Evolutionary conservation across 1,140 invertebrate species (phyloP), one percentile per base, ranked within the genome.

Genomic region (Drosophila prosaltans): DNA sequence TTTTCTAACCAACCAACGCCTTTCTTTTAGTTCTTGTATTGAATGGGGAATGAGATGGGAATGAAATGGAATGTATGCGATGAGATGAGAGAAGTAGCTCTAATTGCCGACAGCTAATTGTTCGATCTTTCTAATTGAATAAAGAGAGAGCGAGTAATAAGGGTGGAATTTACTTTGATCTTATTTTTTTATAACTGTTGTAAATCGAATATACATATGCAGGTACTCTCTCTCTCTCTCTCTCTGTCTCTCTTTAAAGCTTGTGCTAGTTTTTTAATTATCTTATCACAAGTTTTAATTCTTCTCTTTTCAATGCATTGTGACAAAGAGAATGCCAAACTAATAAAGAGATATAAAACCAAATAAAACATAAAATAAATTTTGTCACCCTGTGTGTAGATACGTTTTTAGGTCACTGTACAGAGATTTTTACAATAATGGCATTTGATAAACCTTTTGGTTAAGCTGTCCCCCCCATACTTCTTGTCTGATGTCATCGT

Each of bases 31-130:
- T 3, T 51, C 24, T 21, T 48, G 24, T 30, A 36, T 21, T 32
- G 51, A 28, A 36, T 30, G 0, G 28, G 28, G 28, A 30, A 30
- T 30, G 28, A 30, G 28, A 30, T 9, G 32, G 32, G 6, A 36
- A 36, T 36, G 32, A 36, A 36, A 36, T 36, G 32, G 32, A 36
- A 36, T 36, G 6, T 36, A 28, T 39, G 39, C 1, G 9, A 48
- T 21, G 36, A 36, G 11, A 45, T 40, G 54, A 30, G 16, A 57
- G 57, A 24, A 39, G 26, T 39, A 16, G 28, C 41, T 43, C 51
- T 76, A 76, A 75, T 76, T 76, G 65, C 72, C 72, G 72, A 60
- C 73, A 69, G 32, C 41, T 75, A 41, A 40, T 21, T 40, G 39
- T 69, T 69, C 63, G 73, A 76, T 76, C 73, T 65, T 28, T 40